Evolutionary conservation across 2,797 vertebrate genomes (phyloP), one percentile per base, ranked within the genome.

Genomic region (Monodelphis domestica): DNA sequence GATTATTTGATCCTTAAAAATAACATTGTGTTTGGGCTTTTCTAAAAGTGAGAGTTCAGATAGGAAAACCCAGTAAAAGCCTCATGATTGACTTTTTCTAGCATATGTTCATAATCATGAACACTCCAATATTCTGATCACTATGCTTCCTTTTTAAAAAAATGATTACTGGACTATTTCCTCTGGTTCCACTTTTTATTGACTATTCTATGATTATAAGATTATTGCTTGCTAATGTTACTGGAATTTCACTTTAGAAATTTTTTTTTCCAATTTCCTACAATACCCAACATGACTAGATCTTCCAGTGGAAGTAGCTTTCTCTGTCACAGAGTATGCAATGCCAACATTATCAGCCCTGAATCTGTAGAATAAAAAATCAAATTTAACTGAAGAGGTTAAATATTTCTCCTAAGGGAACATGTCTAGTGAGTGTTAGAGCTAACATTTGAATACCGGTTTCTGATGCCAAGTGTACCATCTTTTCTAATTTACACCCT

Each of bases 381-480:
- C 50, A 78, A 21, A 2, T 90, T 95, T 94, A 78, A 26, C 21
- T 91, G 17, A 30, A 87, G 89, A 94, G 54, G 5, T 90, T 84
- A 17, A 26, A 4, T 78, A 33, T 87, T 33, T 93, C 94, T 78
- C 45, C 54, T 53, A 57, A 1, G 1, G 5, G 54, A 45, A 50
- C 38, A 28, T 21, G 84, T 12, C 29, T 78, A 28, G 15, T 55
- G 88, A 90, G 2, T 91, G 50, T 33, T 53, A 93, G 63, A 78
- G 11, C 4, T 3, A 53, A n/a, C 12, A 11, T 33, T 70, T 94
- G 56, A 90, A 30, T n/a, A 29, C 87, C 50, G 29, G n/a, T 78
- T 30, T 12, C 92, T 90, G 11, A 94, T n/a, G 59, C 59, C 59
- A n/a, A 17, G 33, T 17, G 33, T 63, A 6, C 33, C 33, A 63